These are phyloP conservation scores for Taurulus bubalis DNA, from an alignment of 2,113 vertebrate genomes.

Conservation along the genomic window DNA sequence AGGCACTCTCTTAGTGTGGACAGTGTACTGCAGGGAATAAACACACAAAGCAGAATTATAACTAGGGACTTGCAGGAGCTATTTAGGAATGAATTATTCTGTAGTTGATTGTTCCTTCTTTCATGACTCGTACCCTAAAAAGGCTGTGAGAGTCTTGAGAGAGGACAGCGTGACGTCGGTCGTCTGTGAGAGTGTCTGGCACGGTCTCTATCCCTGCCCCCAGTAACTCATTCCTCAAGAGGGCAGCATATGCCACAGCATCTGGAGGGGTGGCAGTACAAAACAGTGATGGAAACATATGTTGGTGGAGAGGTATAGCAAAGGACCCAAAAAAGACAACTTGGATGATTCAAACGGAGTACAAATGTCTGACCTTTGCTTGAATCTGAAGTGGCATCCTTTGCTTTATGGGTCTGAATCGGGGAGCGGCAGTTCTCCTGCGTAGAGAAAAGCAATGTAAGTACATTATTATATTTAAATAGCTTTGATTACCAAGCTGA, in stretches of 20 bases:
- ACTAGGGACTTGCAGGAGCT: not conserved
- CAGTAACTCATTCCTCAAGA: slow-evolving; percentile 86
- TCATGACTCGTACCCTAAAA: slow-evolving; percentile 79
- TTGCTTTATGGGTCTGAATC: slow-evolving; percentile 83
- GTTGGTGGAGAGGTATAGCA: not conserved
- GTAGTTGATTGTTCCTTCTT: not conserved
- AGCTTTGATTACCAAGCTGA: not conserved
- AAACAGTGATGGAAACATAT: not conserved
- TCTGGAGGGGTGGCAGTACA: slow-evolving; percentile 64
- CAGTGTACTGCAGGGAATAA: slow-evolving; percentile 77
- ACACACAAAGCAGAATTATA: slow-evolving; percentile 18
- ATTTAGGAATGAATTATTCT: not conserved
- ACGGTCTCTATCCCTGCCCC: slow-evolving; percentile 84
- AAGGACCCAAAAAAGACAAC: not conserved
- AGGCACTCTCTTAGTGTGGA: slow-evolving; percentile 86
- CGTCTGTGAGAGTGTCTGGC: slow-evolving; percentile 83
- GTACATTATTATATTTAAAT: not conserved
- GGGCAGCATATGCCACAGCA: slow-evolving; percentile 84
- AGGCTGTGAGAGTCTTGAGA: slow-evolving; percentile 81
- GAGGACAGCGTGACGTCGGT: slow-evolving; percentile 77
- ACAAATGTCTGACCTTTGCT: slow-evolving; percentile 81
- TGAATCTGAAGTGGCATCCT: slow-evolving; percentile 83
- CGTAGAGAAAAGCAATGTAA: slow-evolving; percentile 3
- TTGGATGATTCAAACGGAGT: not conserved
- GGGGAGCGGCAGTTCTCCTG: slow-evolving; percentile 87